These are phyloP conservation scores for Oryctolagus cuniculus DNA, from an alignment of 2,113 vertebrate species.

Conservation along the genomic window DNA sequence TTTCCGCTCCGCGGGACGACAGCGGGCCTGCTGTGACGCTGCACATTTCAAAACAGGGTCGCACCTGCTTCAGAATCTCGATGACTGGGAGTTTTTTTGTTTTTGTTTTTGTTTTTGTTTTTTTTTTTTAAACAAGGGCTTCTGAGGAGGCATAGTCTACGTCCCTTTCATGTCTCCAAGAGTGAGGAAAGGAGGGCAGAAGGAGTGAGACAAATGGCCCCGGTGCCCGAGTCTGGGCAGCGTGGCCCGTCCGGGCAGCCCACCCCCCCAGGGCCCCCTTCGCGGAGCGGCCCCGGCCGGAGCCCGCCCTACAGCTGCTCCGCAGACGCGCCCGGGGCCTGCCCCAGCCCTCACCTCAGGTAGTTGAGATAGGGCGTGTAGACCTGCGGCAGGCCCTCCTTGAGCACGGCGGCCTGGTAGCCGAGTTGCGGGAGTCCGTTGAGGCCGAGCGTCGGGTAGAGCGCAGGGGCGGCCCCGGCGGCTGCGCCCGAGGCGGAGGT, in stretches of 20 bases:
- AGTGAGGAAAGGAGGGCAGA: not conserved
- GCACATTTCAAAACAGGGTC: not conserved
- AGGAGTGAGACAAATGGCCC: not conserved
- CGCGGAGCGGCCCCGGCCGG: not conserved
- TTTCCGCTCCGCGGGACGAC: not conserved
- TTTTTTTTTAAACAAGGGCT: not conserved
- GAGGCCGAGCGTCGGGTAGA: constrained; percentile 84
- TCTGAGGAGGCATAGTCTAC: not conserved
- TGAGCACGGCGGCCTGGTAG: constrained; percentile 85
- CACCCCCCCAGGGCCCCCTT: not conserved
- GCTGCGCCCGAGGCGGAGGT: constrained; percentile 80
- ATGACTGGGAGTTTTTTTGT: not conserved
- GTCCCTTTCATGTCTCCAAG: not conserved
- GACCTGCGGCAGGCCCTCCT: constrained; percentile 85
- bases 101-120: no score
- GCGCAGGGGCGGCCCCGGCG: constrained; percentile 63
- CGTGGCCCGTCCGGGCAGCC: not conserved
- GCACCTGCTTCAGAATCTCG: not conserved
- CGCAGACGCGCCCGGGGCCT: fast-evolving
- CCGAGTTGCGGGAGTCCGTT: constrained; percentile 85
- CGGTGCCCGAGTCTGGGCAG: not conserved
- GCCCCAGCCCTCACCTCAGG: constrained; percentile 84
- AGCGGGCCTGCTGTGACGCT: not conserved
- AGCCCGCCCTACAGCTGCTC: not conserved
- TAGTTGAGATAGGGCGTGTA: constrained; percentile 88